Evolutionary conservation across 2,888 invertebrate species (phyloP).

Genomic region (Epinotia bilunana): DNA sequence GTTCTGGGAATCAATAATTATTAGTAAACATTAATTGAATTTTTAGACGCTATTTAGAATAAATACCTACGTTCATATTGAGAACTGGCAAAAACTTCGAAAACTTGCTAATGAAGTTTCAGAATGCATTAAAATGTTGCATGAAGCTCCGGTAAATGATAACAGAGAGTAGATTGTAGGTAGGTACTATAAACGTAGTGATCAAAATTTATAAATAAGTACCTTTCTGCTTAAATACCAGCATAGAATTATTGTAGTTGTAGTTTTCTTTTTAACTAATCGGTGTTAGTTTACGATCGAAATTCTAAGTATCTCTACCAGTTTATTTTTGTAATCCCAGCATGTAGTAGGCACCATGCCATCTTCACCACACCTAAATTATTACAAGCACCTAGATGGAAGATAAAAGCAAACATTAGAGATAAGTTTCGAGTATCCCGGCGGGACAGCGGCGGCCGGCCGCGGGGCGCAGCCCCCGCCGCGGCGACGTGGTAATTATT

Average conservation of each 20-base stretch:
- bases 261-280: neutral
- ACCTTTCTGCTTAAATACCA: neutral
- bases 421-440: conserved; percentile 46
- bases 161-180: neutral
- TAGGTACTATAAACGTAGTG: no score
- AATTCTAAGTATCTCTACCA: neutral
- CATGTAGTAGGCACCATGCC: conserved; percentile 2
- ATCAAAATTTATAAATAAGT: no score
- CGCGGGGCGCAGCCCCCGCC: conserved; percentile 58
- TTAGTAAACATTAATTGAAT: neutral
- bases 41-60: no score
- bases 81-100: no score
- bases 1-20: neutral
- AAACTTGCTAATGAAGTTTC: neutral
- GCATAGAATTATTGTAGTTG: neutral
- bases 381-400: conserved; percentile 27
- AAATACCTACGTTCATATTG: neutral
- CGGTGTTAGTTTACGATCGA: neutral
- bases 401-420: conserved; percentile 42
- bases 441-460: conserved; percentile 60
- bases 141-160: neutral
- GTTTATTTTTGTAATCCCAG: conserved; percentile 3
- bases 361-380: conserved; percentile 25
- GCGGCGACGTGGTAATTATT: conserved; percentile 74
- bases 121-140: neutral